Base-by-base conservation (phyloP, 2,888 invertebrate species). In the Oxycera nigricornis region DNA sequence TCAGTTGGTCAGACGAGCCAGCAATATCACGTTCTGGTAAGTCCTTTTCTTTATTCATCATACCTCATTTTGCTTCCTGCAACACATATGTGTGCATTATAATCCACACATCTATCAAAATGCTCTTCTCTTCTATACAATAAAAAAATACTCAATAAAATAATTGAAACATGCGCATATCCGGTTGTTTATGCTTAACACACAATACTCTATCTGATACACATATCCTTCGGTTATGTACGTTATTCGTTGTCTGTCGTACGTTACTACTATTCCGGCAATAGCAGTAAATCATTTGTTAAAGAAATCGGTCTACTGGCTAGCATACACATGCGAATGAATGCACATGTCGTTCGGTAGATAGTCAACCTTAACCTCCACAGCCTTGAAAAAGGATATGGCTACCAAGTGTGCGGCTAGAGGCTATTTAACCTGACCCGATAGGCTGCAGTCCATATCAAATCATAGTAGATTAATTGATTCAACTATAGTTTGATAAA, bases 141-240 rank as follows among this genome's bases (percentile, higher is more conserved):
- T 72, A 55, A 39, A n/a, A n/a, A n/a, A n/a, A n/a, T n/a, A n/a
- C 17, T 39, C 55, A 7, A 30, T 26, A 46, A 68, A 30, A 57
- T 55, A 9, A 57, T 39, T 26, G 72, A 72, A 72, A 39, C 72
- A 22, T 72, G 72, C 72, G 72, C 72, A 61, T 72, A 41, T 59
- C 59, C 72, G 57, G 17, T 72, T 20, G 31, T 30, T 14, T n/a
- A 3, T 20, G 3, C 17, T 3, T 22, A 55, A 7, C 24, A 55
- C 24, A 22, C 24, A n/a, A n/a, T n/a, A n/a, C n/a, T n/a, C n/a
- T n/a, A 14, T 50, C 1, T 50, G 50, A 50, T n/a, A 59, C 28
- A 24, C 30, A 59, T 28, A 22, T 55, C 7, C 3, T 3, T 6
- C 52, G 22, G 17, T 24, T 55, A 55, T 22, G 24, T 24, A 55